These are phyloP conservation scores for Sialia sialis DNA, from an alignment of 2,113 vertebrate species.

Conservation along the genomic window DNA sequence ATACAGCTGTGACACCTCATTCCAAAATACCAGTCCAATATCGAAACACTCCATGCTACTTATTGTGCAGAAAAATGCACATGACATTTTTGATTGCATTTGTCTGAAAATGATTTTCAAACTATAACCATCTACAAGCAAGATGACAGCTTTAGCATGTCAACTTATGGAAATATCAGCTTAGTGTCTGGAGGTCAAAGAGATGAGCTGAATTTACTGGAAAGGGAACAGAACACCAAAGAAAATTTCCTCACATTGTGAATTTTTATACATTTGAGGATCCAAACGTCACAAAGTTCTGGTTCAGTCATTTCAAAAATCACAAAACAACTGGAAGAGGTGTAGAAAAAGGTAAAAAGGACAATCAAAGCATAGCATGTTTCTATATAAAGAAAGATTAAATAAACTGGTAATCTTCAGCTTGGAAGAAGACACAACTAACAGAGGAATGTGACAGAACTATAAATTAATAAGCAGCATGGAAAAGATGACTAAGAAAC, in stretches of 20 bases:
- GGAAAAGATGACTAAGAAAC: conserved; percentile 2
- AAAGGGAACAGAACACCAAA: neutral
- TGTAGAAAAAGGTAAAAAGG: neutral
- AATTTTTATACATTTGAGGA: neutral
- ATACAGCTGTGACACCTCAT: neutral
- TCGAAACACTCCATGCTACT: neutral
- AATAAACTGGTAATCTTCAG: neutral
- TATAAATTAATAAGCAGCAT: neutral
- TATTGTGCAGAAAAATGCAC: neutral
- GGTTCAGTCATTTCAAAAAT: neutral
- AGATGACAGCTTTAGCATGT: neutral
- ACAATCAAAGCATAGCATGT: neutral
- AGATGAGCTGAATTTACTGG: neutral
- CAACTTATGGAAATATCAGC: neutral
- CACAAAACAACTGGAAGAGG: neutral
- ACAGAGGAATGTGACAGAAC: neutral
- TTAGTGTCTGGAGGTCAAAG: neutral
- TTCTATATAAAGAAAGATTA: neutral
- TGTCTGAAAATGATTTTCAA: neutral
- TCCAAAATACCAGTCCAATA: neutral
- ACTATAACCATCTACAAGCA: neutral
- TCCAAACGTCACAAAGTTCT: neutral
- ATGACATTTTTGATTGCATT: neutral
- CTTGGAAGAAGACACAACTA: neutral
- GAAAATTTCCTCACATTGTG: neutral